Conservation (phyloP, 2,888 invertebrate genomes). For the Chorisops tibialis region DNA sequence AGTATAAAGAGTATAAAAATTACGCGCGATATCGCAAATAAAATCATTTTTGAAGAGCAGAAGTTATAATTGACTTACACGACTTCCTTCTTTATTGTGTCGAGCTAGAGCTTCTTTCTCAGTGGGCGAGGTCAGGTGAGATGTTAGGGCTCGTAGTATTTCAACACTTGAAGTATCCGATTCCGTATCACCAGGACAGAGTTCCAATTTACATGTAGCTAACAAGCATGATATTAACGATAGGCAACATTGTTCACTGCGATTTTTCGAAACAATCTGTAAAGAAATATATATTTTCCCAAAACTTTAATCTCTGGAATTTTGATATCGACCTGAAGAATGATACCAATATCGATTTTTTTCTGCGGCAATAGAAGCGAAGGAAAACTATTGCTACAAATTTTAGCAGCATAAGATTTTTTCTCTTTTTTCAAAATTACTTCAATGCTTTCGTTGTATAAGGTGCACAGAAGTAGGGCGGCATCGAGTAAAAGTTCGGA, state of each 20-base stretch:
- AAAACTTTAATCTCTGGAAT: neutral
- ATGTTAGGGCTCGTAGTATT: conserved; percentile 45
- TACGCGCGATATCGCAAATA: too few species aligned
- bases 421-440: conserved; percentile 31
- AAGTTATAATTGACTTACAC: neutral
- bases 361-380: conserved; percentile 66
- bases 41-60: neutral
- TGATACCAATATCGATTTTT: conserved; percentile 67
- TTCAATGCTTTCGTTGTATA: conserved; percentile 33
- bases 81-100: neutral
- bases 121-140: conserved; percentile 39
- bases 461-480: conserved; percentile 30
- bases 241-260: conserved; percentile 67
- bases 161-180: conserved; percentile 49
- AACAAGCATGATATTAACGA: conserved; percentile 52
- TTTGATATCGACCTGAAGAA: conserved; percentile 62
- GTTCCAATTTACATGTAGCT: conserved; percentile 36
- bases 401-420: conserved; percentile 40
- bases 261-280: conserved; percentile 57
- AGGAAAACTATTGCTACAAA: conserved; percentile 76
- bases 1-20: too few species aligned
- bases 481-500: conserved; percentile 33
- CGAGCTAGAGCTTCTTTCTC: conserved; percentile 19
- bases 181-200: conserved; percentile 38
- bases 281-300: neutral